Evolutionary conservation across 2,797 vertebrate species (phyloP), one percentile per base, ranked within the genome.

Genomic region (Mallotus villosus): DNA sequence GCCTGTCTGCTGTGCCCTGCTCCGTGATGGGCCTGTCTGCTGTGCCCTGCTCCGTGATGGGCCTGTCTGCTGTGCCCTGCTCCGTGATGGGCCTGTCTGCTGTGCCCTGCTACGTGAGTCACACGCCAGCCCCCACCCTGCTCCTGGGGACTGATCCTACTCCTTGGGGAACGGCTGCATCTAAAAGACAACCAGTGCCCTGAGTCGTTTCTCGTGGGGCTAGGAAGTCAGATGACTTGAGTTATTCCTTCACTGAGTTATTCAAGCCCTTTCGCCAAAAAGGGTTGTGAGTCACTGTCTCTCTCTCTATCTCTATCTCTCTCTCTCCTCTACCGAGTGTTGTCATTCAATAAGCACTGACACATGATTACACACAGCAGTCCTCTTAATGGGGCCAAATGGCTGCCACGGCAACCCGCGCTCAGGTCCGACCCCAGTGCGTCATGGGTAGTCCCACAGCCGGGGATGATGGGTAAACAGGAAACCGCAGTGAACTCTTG

Each of bases 331-430:
- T 19, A 32, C 27, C 7, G 61, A 63, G 14, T 3, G 3, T 9
- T n/a, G 34, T 37, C 62, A 63, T 63, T 37, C 62, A 63, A 19
- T n/a, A 32, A 37, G 62, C 58, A 25, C 55, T 1, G 62, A 2
- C 32, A 41, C 32, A 12, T 14, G 17, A 34, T 21, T 37, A 61
- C 16, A 32, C 22, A 57, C 29, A 27, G 8, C 29, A n/a, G 19
- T 21, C 51, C 6, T 59, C 5, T 60, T 74, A 78, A 80, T 70
- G 49, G 57, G 62, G 57, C 78, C 68, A 70, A 37, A 68, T 22
- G 68, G 66, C 67, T 65, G 49, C 67, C 64, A 74, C 72, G 64
- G 74, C 68, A n/a, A 58, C 4, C 3, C 63, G 65, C 79, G 67
- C 37, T 68, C 60, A 66, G 41, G 21, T 55, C 37, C 19, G 17